Evolutionary conservation across 2,888 invertebrate genomes (phyloP).

Genomic region (Imbricaverruca yamaguchii): DNA sequence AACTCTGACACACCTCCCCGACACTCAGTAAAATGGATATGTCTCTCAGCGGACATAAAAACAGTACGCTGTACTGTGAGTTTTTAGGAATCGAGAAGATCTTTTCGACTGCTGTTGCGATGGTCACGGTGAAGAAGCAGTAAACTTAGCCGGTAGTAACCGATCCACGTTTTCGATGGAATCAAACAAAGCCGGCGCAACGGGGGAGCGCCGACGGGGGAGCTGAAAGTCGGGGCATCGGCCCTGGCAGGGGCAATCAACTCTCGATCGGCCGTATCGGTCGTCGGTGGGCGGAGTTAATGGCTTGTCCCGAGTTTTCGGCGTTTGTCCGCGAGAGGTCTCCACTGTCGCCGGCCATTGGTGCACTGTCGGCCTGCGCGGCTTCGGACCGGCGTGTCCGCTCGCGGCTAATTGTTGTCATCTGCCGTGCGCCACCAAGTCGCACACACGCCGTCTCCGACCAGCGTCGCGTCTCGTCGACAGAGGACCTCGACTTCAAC

Average conservation of each 20-base stretch:
- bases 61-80: neutral
- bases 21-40: neutral
- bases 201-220: neutral
- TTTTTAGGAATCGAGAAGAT: neutral
- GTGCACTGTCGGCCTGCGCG: neutral
- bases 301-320: slow-evolving; percentile 21
- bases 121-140: neutral
- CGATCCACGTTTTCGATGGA: neutral
- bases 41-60: neutral
- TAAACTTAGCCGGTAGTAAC: neutral
- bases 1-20: neutral
- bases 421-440: neutral
- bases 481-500: no score
- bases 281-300: slow-evolving; percentile 22
- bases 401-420: neutral
- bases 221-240: neutral
- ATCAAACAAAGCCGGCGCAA: neutral
- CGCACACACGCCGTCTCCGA: neutral
- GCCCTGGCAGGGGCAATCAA: neutral
- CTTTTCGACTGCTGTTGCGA: neutral
- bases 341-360: slow-evolving; percentile 17
- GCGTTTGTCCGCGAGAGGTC: slow-evolving; percentile 6
- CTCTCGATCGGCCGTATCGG: slow-evolving; percentile 19
- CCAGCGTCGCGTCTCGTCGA: neutral
- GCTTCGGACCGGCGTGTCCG: neutral